Conservation (phyloP, 2,113 vertebrate genomes). For the cat (Felis catus) region F.catus_Fca126_mat1.0 CM031415.1:104690501-104691000, state of each 20-base stretch:
- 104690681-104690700: neutral
- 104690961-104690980: neutral
- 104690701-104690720: neutral
- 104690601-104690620: neutral
- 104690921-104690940: neutral
- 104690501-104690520: neutral
- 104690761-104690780: neutral
- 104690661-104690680: neutral
- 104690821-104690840: neutral
- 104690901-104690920: neutral
- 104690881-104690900: neutral
- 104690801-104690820: neutral
- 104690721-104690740: neutral
- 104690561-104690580: neutral
- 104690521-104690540: neutral
- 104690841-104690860: neutral
- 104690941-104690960: neutral
- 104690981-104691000: neutral
- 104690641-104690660: neutral
- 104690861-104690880: neutral
- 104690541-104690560: neutral
- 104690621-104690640: neutral
- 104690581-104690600: neutral
- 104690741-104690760: neutral
- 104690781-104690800: neutral